These are phyloP conservation scores for Armadillidium nasatum DNA, from an alignment of 1,140 invertebrate species.

Conservation along the genomic window DNA sequence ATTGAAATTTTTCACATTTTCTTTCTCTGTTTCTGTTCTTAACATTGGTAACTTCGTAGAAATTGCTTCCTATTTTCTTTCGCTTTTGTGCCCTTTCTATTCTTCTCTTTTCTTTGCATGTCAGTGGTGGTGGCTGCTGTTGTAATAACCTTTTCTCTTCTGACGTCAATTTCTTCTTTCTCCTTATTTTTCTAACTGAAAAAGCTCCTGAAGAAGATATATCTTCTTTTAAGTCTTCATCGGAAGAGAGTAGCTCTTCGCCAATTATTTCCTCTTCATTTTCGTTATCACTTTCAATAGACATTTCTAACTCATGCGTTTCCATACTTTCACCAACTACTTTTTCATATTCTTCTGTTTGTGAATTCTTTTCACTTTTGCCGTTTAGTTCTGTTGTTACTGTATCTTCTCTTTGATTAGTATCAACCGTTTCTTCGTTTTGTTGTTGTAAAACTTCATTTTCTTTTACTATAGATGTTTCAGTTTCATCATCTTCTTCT, in stretches of 20 bases:
- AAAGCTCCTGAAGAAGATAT: slow-evolving; percentile 31
- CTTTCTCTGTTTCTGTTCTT: slow-evolving; percentile 4
- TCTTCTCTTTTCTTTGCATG: background rate
- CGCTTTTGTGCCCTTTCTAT: background rate
- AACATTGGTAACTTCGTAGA: background rate
- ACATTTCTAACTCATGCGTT: slow-evolving; percentile 39
- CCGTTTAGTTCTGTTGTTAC: background rate
- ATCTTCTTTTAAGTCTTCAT: slow-evolving; percentile 46
- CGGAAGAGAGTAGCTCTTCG: slow-evolving; percentile 45
- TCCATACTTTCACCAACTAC: background rate
- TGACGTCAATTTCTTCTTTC: slow-evolving; percentile 65
- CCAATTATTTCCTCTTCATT: slow-evolving; percentile 44
- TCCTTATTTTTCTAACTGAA: slow-evolving; percentile 69
- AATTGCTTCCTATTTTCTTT: slow-evolving; percentile 3
- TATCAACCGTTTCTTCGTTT: slow-evolving; percentile 26
- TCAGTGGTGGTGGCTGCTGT: background rate
- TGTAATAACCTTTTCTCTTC: slow-evolving; percentile 53
- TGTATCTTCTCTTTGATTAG: background rate
- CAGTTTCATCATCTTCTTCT: background rate
- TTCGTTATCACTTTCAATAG: slow-evolving; percentile 33
- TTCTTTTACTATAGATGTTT: background rate
- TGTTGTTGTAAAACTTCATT: background rate
- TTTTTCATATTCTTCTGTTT: slow-evolving; percentile 12
- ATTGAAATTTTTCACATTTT: slow-evolving; percentile 1
- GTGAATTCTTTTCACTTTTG: slow-evolving; percentile 1